These are phyloP conservation scores for Orthosia gracilis DNA, from an alignment of 2,888 invertebrate genomes.

Conservation along the genomic window DNA sequence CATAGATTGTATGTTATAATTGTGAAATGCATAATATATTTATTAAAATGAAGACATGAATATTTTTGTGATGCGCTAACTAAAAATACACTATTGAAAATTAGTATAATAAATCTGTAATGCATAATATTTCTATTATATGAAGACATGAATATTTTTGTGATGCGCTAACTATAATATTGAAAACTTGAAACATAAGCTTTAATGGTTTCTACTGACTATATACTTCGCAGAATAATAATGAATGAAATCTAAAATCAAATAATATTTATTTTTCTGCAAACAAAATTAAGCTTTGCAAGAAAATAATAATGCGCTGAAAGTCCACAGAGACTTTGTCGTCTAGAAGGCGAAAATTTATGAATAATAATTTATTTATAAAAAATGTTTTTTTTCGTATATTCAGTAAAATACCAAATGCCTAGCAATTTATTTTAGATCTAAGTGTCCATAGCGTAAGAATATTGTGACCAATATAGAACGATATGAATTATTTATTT, in stretches of 20 bases:
- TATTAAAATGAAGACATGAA: not conserved
- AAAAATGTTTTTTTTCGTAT: conserved; percentile 25
- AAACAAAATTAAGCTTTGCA: not conserved
- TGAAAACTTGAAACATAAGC: conserved; percentile 19
- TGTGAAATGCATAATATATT: conserved; percentile 1
- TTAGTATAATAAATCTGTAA: not conserved
- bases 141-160: conserved; percentile 1
- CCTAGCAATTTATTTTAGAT: conserved; percentile 64
- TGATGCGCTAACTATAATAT: conserved; percentile 23
- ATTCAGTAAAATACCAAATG: conserved; percentile 54
- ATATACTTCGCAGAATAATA: not conserved
- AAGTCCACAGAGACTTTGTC: conserved; percentile 33
- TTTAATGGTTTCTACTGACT: conserved; percentile 38
- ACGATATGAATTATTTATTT: conserved; percentile 30
- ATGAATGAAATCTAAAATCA: not conserved
- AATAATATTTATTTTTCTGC: not conserved
- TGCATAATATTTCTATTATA: conserved; percentile 1
- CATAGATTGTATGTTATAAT: not conserved
- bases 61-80: conserved; percentile 22
- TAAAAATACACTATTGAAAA: too few species aligned
- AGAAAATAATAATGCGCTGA: not conserved
- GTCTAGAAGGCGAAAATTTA: conserved; percentile 36
- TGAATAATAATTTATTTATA: conserved; percentile 21
- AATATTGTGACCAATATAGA: conserved; percentile 53
- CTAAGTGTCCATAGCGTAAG: conserved; percentile 55